Conservation (phyloP, 2,113 vertebrate genomes). For the Lichenostomus cassidix region DNA sequence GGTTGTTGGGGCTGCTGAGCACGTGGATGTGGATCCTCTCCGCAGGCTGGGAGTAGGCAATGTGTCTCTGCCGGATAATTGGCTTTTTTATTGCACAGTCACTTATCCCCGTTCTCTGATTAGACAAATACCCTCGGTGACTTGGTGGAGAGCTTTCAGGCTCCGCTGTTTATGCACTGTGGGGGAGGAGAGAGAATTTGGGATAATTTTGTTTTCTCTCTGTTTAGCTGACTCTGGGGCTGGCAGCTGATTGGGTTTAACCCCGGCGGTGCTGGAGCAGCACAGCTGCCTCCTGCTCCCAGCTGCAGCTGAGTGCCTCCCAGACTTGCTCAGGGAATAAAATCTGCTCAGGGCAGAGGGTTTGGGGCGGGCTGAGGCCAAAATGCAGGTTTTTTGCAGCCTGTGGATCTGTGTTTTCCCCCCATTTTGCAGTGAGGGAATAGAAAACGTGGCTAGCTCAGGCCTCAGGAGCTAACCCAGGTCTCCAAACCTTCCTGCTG, state of each 20-base stretch:
- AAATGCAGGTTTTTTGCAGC: background rate
- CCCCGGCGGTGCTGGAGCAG: background rate
- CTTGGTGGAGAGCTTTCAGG: constrained; percentile 37
- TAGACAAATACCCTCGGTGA: constrained; percentile 13
- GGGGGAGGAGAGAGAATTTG: constrained; percentile 39
- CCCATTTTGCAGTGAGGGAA: background rate
- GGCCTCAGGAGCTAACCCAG: background rate
- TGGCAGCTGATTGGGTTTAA: constrained; percentile 21
- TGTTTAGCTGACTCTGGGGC: constrained; percentile 18
- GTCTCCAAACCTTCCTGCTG: background rate
- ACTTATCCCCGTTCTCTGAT: background rate
- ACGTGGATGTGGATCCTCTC: background rate
- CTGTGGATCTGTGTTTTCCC: background rate
- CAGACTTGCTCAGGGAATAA: background rate
- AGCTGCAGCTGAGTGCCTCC: background rate
- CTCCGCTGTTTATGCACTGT: constrained; percentile 13
- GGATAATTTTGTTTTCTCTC: constrained; percentile 42
- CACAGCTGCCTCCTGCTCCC: background rate
- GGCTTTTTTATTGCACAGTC: constrained; percentile 20
- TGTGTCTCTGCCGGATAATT: constrained; percentile 6
- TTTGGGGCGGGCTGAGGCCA: background rate
- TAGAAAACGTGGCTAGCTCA: background rate
- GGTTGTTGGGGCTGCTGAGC: background rate
- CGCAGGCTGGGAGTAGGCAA: constrained; percentile 7
- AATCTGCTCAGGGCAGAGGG: background rate